phyloP scores from a whole-genome alignment of 2,113 vertebrate genomes.

The Acinonyx jubatus region DNA sequence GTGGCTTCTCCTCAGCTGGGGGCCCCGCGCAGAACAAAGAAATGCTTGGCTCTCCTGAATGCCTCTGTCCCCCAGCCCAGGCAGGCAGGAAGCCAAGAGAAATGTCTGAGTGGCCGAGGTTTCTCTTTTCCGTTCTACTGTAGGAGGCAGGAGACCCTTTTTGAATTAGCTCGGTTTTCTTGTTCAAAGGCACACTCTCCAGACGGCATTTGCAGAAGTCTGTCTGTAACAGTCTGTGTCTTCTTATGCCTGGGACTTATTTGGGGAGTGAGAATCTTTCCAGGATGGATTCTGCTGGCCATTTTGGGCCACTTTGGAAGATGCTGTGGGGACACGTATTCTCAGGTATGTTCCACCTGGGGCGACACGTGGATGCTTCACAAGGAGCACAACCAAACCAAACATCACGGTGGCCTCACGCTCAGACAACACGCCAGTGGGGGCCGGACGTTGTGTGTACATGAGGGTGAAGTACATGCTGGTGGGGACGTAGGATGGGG shows the following conservation, averaged over 20 bases:
- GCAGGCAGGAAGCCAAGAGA: slow-evolving; percentile 1
- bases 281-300: neutral
- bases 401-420: neutral
- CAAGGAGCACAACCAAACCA: neutral
- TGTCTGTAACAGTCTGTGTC: neutral
- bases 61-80: neutral
- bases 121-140: neutral
- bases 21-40: slow-evolving; percentile 74
- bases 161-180: slow-evolving; percentile 48
- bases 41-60: slow-evolving; percentile 18
- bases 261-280: neutral
- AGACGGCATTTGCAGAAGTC: slow-evolving; percentile 32
- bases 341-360: neutral
- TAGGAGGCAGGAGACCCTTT: slow-evolving; percentile 15
- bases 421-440: neutral
- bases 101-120: neutral
- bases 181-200: slow-evolving; percentile 42
- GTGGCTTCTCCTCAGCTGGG: slow-evolving; percentile 62
- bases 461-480: fast-evolving
- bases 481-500: fast-evolving
- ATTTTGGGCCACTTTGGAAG: slow-evolving; percentile 30
- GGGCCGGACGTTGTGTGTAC: fast-evolving
- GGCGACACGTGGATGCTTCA: neutral
- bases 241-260: neutral
- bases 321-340: neutral